Evolutionary conservation across 2,113 vertebrate genomes (phyloP).

Genomic region (Chitala chitala): DNA sequence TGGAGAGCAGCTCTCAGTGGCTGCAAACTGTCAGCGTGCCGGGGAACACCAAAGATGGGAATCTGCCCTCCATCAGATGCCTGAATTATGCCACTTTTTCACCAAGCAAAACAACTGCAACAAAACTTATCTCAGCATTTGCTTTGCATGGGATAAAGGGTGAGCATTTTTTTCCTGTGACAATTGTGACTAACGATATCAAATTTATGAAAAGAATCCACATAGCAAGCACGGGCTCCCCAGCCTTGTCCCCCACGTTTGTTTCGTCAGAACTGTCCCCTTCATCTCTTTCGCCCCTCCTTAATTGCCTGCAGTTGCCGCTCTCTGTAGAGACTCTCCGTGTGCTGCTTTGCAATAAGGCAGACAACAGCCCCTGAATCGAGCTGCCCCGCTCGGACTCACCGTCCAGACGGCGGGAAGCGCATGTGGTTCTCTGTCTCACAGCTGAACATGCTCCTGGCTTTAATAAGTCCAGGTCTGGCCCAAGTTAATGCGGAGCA

Average conservation of each 20-base stretch:
- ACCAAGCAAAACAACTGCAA: neutral
- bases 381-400: neutral
- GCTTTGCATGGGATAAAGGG: neutral
- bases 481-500: neutral
- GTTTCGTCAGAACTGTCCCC: neutral
- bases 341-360: conserved; percentile 11
- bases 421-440: neutral
- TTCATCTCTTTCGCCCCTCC: neutral
- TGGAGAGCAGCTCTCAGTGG: neutral
- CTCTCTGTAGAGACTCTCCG: neutral
- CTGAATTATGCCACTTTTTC: conserved; percentile 10
- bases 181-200: neutral
- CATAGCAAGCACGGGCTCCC: neutral
- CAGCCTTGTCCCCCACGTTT: neutral
- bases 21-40: neutral
- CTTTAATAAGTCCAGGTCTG: conserved; percentile 3
- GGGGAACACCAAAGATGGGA: conserved; percentile 6
- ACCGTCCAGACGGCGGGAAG: neutral
- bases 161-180: conserved; percentile 1
- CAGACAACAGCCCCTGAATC: neutral
- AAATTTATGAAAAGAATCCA: conserved; percentile 15
- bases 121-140: conserved; percentile 6
- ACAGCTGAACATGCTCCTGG: neutral
- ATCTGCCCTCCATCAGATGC: conserved; percentile 2
- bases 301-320: neutral